Conservation (phyloP, 2,888 invertebrate genomes). For the Chrysolina haemoptera region DNA sequence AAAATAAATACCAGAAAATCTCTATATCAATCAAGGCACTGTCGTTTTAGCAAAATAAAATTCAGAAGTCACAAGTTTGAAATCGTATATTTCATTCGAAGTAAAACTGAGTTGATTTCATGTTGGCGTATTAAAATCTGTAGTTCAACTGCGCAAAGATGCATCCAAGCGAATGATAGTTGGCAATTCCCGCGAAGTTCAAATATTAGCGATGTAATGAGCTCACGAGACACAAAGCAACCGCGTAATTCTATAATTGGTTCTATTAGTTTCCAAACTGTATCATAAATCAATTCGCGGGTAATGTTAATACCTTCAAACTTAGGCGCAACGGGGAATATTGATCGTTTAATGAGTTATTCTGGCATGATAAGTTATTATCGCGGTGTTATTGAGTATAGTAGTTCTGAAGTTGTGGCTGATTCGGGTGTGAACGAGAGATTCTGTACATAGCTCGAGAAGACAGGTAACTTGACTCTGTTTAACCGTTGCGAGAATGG, state of each 20-base stretch:
- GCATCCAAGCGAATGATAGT: slow-evolving; percentile 1
- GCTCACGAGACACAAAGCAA: slow-evolving; percentile 36
- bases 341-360: slow-evolving; percentile 31
- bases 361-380: slow-evolving; percentile 21
- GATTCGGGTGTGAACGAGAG: slow-evolving; percentile 9
- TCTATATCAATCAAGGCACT: too few relatives aligned
- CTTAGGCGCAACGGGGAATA: slow-evolving; percentile 35
- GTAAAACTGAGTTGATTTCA: too few relatives aligned
- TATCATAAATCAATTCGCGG: slow-evolving; percentile 41
- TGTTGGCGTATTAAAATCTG: too few relatives aligned
- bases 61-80: too few relatives aligned
- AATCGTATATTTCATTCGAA: too few relatives aligned
- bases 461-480: not conserved
- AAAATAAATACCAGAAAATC: too few relatives aligned
- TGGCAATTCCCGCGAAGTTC: slow-evolving; percentile 18
- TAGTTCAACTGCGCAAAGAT: not conserved
- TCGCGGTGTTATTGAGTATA: slow-evolving; percentile 18
- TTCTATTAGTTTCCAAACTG: slow-evolving; percentile 41
- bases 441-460: not conserved
- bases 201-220: slow-evolving; percentile 32
- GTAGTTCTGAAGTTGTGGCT: not conserved
- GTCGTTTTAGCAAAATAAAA: too few relatives aligned
- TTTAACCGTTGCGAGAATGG: not conserved
- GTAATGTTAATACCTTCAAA: slow-evolving; percentile 40
- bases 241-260: slow-evolving; percentile 41